A percentile compares a stretch with the other conserved stretches of the same genome.
Evolutionary conservation across 2,888 invertebrate genomes (phyloP).

Genomic region (Teleiodes luculella): DNA sequence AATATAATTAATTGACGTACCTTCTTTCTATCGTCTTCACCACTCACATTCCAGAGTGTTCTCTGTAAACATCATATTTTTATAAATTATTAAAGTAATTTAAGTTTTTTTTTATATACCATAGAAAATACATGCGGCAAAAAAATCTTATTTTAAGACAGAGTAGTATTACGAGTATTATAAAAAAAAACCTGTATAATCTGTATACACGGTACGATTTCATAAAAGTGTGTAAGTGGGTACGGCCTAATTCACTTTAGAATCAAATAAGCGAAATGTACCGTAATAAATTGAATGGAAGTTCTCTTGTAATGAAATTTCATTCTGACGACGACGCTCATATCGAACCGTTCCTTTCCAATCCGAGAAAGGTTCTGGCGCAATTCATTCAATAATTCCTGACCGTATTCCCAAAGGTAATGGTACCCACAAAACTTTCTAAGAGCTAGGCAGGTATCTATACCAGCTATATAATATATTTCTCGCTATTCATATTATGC

Average conservation of each 20-base stretch:
- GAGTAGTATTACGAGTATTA: too few relatives aligned
- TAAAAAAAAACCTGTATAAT: too few relatives aligned
- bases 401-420: slow-evolving; percentile 7
- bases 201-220: too few relatives aligned
- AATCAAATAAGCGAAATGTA: background rate
- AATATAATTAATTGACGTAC: slow-evolving; percentile 30
- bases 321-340: background rate
- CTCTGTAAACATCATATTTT: slow-evolving; percentile 48
- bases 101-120: too few relatives aligned
- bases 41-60: slow-evolving; percentile 61
- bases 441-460: too few relatives aligned
- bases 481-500: too few relatives aligned
- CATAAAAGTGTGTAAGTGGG: background rate
- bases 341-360: slow-evolving; percentile 2
- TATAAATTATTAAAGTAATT: too few relatives aligned
- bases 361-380: background rate
- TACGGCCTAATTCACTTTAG: background rate
- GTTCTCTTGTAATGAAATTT: slow-evolving; percentile 4
- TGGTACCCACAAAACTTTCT: background rate
- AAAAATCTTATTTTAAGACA: too few relatives aligned
- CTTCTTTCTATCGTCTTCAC: slow-evolving; percentile 43
- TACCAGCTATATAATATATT: too few relatives aligned
- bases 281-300: background rate
- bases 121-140: too few relatives aligned
- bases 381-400: slow-evolving; percentile 17